Evolutionary conservation across 2,888 invertebrate genomes (phyloP).

Genomic region (Orgyia antiqua): DNA sequence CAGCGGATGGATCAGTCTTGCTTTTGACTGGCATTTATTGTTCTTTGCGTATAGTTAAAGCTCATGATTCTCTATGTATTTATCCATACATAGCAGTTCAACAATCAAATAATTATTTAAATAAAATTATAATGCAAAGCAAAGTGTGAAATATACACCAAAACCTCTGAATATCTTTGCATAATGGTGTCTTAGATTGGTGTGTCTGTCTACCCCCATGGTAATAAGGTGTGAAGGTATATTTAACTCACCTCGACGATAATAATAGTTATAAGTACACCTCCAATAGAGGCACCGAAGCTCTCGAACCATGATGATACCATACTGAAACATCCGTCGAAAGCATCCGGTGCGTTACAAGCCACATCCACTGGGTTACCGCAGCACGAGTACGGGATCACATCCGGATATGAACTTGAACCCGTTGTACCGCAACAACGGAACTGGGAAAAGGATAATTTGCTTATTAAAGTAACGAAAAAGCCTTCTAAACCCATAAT

Average conservation of each 20-base stretch:
- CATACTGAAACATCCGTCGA: conserved; percentile 32
- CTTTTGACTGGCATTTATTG: too few relatives aligned
- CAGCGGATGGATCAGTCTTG: too few relatives aligned
- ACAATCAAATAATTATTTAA: too few relatives aligned
- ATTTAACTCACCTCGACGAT: conserved; percentile 40
- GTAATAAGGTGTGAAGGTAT: not conserved
- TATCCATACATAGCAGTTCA: too few relatives aligned
- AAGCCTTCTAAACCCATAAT: too few relatives aligned
- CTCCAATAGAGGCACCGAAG: conserved; percentile 38
- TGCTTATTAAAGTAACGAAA: not conserved
- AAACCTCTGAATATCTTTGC: too few relatives aligned
- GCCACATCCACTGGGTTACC: conserved; percentile 5
- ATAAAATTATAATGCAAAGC: too few relatives aligned
- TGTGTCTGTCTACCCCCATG: too few relatives aligned
- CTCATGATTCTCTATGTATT: too few relatives aligned
- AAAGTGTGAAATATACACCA: too few relatives aligned
- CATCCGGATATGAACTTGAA: conserved; percentile 27
- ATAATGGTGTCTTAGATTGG: too few relatives aligned
- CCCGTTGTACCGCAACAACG: conserved; percentile 52
- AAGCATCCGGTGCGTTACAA: conserved; percentile 27
- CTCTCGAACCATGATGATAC: conserved; percentile 37
- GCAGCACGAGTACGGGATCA: conserved; percentile 43
- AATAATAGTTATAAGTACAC: conserved; percentile 34
- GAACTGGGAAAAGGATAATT: conserved; percentile 35
- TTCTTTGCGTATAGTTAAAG: too few relatives aligned